Conservation (phyloP, 2,888 invertebrate genomes). For the Drosophila mulleri region DNA sequence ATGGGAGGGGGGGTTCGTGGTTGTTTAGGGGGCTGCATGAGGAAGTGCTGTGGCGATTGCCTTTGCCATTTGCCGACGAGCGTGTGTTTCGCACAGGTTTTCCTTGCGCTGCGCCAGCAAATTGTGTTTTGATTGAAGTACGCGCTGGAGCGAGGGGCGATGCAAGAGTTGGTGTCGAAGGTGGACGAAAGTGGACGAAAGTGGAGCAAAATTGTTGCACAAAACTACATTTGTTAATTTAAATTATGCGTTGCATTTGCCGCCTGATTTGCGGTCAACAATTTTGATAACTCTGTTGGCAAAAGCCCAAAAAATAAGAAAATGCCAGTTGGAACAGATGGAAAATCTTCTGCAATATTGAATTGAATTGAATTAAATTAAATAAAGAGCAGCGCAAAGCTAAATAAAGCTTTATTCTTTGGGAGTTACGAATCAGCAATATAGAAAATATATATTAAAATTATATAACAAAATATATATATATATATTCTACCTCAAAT, state of each 20-base stretch:
- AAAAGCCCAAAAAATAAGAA: conserved; percentile 8
- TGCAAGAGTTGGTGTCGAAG: background rate
- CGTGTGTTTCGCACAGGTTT: conserved; percentile 61
- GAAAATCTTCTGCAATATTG: background rate
- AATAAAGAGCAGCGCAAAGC: background rate
- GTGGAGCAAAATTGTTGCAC: conserved; percentile 24
- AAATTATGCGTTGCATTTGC: conserved; percentile 62
- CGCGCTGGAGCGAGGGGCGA: background rate
- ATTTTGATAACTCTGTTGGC: conserved; percentile 67
- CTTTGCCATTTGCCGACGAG: conserved; percentile 70
- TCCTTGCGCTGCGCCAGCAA: conserved; percentile 54
- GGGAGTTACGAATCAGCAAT: no score
- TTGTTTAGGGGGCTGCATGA: conserved; percentile 13
- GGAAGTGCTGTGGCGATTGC: conserved; percentile 49
- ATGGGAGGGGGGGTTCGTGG: background rate
- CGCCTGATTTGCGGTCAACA: conserved; percentile 55
- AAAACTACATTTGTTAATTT: conserved; percentile 62
- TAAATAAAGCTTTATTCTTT: no score
- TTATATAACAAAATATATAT: no score
- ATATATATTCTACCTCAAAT: no score
- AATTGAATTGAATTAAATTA: background rate
- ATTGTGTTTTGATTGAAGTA: conserved; percentile 79
- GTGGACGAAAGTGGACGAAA: background rate
- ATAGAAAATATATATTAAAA: no score
- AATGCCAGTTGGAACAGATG: background rate